Conservation (phyloP, 2,113 vertebrate genomes). For the Bostrychus sinensis region DNA sequence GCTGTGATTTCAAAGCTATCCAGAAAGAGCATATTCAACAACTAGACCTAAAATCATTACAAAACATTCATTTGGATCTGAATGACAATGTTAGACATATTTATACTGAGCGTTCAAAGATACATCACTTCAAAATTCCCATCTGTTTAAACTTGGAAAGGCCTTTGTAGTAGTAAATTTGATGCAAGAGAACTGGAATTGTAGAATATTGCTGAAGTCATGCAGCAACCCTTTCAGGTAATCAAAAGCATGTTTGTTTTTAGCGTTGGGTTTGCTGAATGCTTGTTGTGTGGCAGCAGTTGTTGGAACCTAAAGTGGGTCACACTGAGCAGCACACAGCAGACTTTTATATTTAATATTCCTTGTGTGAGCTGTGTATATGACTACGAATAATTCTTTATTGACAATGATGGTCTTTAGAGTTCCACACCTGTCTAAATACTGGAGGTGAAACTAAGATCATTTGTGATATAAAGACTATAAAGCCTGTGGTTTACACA, state of each 20-base stretch:
- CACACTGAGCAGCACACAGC: slow-evolving; percentile 74
- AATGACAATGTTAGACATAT: no score
- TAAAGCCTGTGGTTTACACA: no score
- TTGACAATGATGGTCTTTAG: slow-evolving; percentile 38
- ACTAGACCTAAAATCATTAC: neutral
- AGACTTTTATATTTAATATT: slow-evolving; percentile 80
- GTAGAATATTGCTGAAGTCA: no score
- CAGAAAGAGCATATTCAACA: slow-evolving; percentile 8
- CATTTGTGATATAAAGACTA: no score
- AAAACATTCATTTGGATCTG: neutral
- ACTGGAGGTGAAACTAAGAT: no score
- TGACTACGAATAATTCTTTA: slow-evolving; percentile 69
- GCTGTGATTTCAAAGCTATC: neutral
- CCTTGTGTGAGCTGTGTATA: slow-evolving; percentile 64
- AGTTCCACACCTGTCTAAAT: slow-evolving; percentile 22
- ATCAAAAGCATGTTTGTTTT: neutral
- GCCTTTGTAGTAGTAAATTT: no score
- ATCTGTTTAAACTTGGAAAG: no score
- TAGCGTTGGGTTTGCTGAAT: slow-evolving; percentile 40
- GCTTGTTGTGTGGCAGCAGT: slow-evolving; percentile 63
- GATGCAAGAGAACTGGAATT: no score
- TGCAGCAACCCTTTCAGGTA: no score
- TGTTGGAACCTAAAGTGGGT: slow-evolving; percentile 72
- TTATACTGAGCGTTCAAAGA: no score
- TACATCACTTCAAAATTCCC: no score